Conservation (phyloP, 64 coral and sea anemone genomes). For the Montipora sp. region DNA sequence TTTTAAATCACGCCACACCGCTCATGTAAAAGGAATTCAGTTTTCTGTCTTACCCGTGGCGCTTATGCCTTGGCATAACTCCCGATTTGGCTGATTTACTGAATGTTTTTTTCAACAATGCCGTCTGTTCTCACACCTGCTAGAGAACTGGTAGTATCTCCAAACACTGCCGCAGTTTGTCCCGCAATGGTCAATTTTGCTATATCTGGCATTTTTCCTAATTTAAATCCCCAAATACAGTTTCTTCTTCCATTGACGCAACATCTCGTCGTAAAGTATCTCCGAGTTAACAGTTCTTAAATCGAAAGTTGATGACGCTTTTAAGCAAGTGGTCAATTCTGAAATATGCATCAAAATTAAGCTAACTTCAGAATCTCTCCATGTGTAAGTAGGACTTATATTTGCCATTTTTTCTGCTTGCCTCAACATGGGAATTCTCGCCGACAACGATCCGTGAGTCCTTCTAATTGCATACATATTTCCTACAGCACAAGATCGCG, state of each 20-base stretch:
- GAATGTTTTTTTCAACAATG: slow-evolving; percentile 1
- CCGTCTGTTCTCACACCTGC: neutral
- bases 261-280: neutral
- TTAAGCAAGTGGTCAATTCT: neutral
- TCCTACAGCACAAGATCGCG: neutral
- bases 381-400: neutral
- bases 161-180: neutral
- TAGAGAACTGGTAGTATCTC: neutral
- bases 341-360: slow-evolving; percentile 24
- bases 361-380: neutral
- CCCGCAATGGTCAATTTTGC: neutral
- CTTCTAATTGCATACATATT: neutral
- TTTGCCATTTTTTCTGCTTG: neutral
- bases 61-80: neutral
- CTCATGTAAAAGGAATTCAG: neutral
- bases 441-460: too few relatives aligned
- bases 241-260: neutral
- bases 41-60: neutral
- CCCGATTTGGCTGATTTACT: neutral
- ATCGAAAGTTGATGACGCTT: slow-evolving; percentile 14
- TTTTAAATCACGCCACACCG: neutral
- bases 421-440: neutral
- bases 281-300: neutral
- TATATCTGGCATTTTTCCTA: neutral
- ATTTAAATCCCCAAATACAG: neutral